Percentiles rank a stretch among this genome's conserved stretches.
Evolutionary conservation across 1,140 invertebrate species (phyloP).

Genomic region (Drosophila ambigua): DNA sequence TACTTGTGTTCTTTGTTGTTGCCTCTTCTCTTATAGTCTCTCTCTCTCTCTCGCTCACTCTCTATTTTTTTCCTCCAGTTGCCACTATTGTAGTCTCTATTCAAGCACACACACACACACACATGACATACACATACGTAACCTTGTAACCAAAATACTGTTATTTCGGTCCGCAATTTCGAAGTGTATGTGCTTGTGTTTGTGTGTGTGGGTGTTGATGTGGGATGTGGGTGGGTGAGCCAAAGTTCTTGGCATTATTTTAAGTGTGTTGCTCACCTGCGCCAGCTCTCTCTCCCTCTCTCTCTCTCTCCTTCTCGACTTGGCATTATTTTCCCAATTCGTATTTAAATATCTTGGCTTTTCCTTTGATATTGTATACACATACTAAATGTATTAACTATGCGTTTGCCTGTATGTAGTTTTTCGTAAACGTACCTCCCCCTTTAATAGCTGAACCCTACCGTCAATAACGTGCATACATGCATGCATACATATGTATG

Average conservation of each 20-base stretch:
- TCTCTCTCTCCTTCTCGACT: conserved; percentile 21
- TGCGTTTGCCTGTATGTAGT: conserved; percentile 45
- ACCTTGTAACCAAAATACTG: conserved; percentile 82
- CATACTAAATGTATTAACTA: conserved; percentile 17
- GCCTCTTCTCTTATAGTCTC: conserved; percentile 17
- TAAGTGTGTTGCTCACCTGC: conserved; percentile 70
- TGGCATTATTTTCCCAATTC: conserved; percentile 74
- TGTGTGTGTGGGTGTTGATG: conserved; percentile 45
- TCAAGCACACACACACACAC: conserved; percentile 35
- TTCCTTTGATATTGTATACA: conserved; percentile 28
- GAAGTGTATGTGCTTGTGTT: conserved; percentile 35
- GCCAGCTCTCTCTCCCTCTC: conserved; percentile 24
- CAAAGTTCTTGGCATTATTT: conserved; percentile 78
- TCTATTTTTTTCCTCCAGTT: conserved; percentile 42
- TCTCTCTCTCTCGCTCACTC: conserved; percentile 2
- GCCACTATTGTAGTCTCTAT: conserved; percentile 62
- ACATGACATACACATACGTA: conserved; percentile 70
- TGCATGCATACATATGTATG: no score
- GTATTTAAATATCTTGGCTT: conserved; percentile 57
- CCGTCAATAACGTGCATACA: no score
- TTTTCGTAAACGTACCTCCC: conserved; percentile 15
- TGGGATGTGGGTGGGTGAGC: conserved; percentile 43
- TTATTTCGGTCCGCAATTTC: conserved; percentile 72
- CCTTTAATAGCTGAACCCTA: not conserved
- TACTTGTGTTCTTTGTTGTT: conserved; percentile 45